Evolutionary conservation across 2,113 vertebrate species (phyloP), one percentile per base, ranked within the genome.

Genomic region (Coptodon rendalli): DNA sequence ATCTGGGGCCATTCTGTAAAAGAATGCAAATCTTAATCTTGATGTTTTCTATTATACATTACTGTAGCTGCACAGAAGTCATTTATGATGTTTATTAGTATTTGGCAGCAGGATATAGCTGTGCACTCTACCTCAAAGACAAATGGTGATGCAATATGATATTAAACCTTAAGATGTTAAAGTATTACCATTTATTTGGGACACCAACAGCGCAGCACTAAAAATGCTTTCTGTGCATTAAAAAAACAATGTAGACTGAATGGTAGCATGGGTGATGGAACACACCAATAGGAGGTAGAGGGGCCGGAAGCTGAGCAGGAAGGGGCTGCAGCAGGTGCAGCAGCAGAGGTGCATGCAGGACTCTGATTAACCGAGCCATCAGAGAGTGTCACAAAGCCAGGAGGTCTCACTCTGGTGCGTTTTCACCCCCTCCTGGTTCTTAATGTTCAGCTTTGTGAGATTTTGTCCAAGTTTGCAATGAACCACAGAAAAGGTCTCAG

Each of bases 271-370:
- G 24, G 27, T 50, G 17, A 31, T 50, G 45, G 7, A 50, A 3
- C 24, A 78, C 45, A 12, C 24, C 71, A 78, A 19, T n/a, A 56
- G 36, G 9, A 81, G 78, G 34, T 52, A n/a, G 3, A 66, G 9
- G 17, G 24, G 13, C 52, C 57, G 40, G 29, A 85, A 19, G 52
- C 45, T 78, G 29, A 52, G 48, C 7, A 54, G 79, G 57, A 83
- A 38, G 76, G 84, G 80, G 52, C 4, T 38, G 85, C 83, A 83
- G 90, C 86, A 91, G 88, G 68, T 90, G 88, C 91, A 90, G 81
- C 24, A 68, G 12, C 87, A 82, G 50, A 79, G 81, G 80, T 50
- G 84, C 54, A 45, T 85, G 68, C 86, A 86, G 86, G 88, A 85
- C 56, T 38, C 43, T 76, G 83, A 89, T 85, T 54, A 79, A 79